These are phyloP conservation scores for Caenorhabditis zanzibari DNA, from an alignment of 2,888 invertebrate genomes.

Conservation along the genomic window DNA sequence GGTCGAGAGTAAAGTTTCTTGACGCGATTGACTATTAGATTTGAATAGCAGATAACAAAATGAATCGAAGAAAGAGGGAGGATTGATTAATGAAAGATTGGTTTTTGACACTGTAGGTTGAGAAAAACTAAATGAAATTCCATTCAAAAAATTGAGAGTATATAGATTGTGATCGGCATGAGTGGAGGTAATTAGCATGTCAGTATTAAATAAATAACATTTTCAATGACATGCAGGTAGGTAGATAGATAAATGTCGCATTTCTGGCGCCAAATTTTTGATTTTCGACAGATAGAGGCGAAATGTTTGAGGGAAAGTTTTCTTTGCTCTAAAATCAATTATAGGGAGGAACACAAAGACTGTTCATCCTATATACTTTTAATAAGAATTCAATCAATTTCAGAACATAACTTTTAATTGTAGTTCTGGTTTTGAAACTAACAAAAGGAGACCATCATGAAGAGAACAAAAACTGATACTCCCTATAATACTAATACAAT, in stretches of 20 bases:
- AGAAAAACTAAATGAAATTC: conserved; percentile 14
- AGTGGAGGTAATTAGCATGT: conserved; percentile 37
- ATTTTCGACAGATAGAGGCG: neutral
- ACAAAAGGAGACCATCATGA: neutral
- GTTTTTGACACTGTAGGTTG: conserved; percentile 44
- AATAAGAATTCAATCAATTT: conserved; percentile 10
- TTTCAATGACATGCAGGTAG: conserved; percentile 10
- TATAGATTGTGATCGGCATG: conserved; percentile 13
- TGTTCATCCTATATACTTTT: neutral
- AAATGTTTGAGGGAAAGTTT: neutral
- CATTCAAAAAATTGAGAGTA: conserved; percentile 6
- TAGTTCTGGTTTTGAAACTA: conserved; percentile 17
- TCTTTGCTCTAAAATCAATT: neutral
- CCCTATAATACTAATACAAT: conserved; percentile 30
- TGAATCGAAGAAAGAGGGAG: conserved; percentile 1
- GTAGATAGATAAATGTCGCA: conserved; percentile 3
- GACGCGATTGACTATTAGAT: conserved; percentile 59
- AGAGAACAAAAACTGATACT: conserved; percentile 37
- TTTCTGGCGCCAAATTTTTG: conserved; percentile 53
- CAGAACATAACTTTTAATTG: conserved; percentile 19
- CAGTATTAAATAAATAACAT: conserved; percentile 36
- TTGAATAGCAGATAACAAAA: conserved; percentile 56
- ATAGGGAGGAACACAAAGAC: neutral
- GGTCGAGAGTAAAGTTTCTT: conserved; percentile 52
- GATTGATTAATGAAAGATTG: conserved; percentile 55